Evolutionary conservation across 2,113 vertebrate species (phyloP).

Genomic region (Cebus imitator): DNA sequence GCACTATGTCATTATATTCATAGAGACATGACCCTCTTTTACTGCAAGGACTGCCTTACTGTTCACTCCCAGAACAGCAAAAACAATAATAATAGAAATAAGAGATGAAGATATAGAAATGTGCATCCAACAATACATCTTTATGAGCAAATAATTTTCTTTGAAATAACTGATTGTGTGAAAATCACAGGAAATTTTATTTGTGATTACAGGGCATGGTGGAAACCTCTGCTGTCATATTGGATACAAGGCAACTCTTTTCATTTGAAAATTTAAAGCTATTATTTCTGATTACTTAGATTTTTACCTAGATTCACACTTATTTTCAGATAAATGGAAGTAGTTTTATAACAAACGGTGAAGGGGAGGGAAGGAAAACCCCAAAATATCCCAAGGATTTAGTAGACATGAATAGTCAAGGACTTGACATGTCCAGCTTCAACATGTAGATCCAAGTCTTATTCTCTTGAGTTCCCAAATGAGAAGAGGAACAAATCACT

Average conservation of each 20-base stretch:
- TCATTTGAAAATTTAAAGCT: conserved; percentile 28
- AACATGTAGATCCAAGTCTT: neutral
- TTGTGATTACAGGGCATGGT: neutral
- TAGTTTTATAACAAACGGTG: neutral
- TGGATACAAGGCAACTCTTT: neutral
- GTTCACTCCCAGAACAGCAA: neutral
- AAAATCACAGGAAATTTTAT: neutral
- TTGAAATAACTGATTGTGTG: neutral
- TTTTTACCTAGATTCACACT: conserved; percentile 20
- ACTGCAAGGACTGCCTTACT: neutral
- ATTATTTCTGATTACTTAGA: neutral
- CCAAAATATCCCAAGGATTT: neutral
- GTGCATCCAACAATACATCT: neutral
- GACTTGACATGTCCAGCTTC: neutral
- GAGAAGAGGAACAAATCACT: neutral
- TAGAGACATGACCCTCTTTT: neutral
- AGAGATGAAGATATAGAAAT: neutral
- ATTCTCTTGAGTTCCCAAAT: neutral
- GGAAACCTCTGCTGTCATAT: neutral
- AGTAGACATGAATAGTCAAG: neutral
- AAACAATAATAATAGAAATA: neutral
- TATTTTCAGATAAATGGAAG: neutral
- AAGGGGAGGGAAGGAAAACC: neutral
- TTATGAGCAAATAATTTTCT: neutral
- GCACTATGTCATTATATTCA: neutral